Percentiles rank a stretch among this genome's conserved stretches.
These are phyloP conservation scores for Malurus cyaneus DNA, from an alignment of 2,113 vertebrate species.

Conservation along the genomic window DNA sequence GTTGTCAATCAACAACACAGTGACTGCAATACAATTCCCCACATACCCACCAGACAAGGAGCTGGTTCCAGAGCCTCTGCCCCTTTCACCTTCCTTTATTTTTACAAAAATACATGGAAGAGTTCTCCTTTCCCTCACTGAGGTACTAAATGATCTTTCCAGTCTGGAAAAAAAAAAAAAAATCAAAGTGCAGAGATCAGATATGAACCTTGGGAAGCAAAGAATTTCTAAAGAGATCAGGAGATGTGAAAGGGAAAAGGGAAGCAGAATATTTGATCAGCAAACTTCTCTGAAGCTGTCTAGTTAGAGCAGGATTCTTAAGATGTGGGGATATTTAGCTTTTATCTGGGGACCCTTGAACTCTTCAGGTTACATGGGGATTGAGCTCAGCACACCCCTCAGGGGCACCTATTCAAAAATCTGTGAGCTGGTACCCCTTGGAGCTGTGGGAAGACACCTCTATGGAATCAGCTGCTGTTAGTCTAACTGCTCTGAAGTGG, in stretches of 20 bases:
- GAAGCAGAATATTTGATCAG: conserved; percentile 27
- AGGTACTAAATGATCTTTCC: neutral
- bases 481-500: neutral
- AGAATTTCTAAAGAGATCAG: neutral
- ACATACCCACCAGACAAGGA: neutral
- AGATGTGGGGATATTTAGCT: neutral
- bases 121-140: neutral
- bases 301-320: neutral
- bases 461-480: neutral
- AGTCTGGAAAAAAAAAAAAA: neutral
- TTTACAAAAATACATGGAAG: neutral
- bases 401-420: neutral
- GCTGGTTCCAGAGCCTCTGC: neutral
- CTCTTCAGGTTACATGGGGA: neutral
- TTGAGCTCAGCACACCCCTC: neutral
- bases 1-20: neutral
- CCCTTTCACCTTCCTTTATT: neutral
- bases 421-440: neutral
- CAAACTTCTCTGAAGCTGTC: neutral
- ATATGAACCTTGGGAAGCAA: neutral
- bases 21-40: neutral
- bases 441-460: neutral
- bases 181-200: neutral
- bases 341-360: neutral
- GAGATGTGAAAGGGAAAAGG: neutral